These are phyloP conservation scores for Glossosoma conforme DNA, from an alignment of 1,140 invertebrate genomes.

Conservation along the genomic window DNA sequence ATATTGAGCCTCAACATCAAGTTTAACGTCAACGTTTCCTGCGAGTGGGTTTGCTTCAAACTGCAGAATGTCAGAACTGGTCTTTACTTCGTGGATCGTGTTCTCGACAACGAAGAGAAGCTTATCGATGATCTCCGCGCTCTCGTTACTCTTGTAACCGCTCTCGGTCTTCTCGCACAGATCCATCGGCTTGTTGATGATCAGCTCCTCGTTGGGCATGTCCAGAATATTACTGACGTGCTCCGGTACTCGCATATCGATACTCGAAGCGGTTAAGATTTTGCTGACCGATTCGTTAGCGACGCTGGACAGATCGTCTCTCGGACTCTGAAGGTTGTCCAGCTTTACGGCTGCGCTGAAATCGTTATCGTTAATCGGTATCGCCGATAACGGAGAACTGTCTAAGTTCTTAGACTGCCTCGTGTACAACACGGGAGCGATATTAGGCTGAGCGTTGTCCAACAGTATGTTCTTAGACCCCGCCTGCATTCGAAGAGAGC, in stretches of 20 bases:
- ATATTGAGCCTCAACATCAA: no score
- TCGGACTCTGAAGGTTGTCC: background rate
- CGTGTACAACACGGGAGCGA: constrained; percentile 62
- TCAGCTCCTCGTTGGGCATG: constrained; percentile 26
- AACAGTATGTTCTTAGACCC: constrained; percentile 73
- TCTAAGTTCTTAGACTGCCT: constrained; percentile 50
- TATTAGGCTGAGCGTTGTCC: constrained; percentile 66
- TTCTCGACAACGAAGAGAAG: constrained; percentile 23
- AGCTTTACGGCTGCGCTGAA: background rate
- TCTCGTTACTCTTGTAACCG: constrained; percentile 31
- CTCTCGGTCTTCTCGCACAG: constrained; percentile 29
- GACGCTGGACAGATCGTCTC: background rate
- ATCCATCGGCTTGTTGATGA: constrained; percentile 19
- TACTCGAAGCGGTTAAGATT: background rate
- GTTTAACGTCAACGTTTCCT: no score
- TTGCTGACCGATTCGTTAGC: background rate
- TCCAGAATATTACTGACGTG: constrained; percentile 24
- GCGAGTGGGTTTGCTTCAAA: no score
- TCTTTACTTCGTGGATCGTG: constrained; percentile 1
- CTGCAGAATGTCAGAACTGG: background rate
- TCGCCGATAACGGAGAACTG: constrained; percentile 35
- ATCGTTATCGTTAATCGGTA: constrained; percentile 10
- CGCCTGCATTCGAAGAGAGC: constrained; percentile 64
- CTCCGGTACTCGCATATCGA: constrained; percentile 4
- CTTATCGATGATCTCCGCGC: constrained; percentile 30